Conservation (phyloP, 2,888 invertebrate genomes). For the Idaea straminata region DNA sequence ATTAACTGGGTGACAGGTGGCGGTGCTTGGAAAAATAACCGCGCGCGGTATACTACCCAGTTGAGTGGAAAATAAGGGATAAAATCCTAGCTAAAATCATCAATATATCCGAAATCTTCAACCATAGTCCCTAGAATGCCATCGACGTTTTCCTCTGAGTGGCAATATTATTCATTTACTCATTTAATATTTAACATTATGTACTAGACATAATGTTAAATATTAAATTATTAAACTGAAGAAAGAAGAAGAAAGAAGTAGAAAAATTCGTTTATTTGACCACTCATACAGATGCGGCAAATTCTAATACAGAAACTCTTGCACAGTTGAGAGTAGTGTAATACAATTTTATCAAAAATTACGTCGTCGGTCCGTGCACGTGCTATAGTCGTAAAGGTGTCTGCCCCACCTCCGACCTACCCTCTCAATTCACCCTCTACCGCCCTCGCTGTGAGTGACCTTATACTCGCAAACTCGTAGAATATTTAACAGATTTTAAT, state of each 20-base stretch:
- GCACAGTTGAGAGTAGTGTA: constrained; percentile 39
- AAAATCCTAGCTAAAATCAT: too few species aligned
- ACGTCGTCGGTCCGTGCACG: constrained; percentile 47
- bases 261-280: background rate
- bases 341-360: constrained; percentile 63
- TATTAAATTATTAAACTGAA: too few species aligned
- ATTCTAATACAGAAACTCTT: constrained; percentile 35
- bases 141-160: too few species aligned
- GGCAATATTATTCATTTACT: too few species aligned
- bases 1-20: too few species aligned
- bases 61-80: too few species aligned
- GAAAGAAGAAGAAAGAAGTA: background rate
- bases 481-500: constrained; percentile 49
- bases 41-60: too few species aligned
- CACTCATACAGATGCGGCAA: constrained; percentile 15
- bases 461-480: constrained; percentile 30
- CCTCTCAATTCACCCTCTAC: constrained; percentile 14
- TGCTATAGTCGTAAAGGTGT: constrained; percentile 60
- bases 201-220: too few species aligned
- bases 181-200: too few species aligned
- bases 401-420: constrained; percentile 32
- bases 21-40: too few species aligned
- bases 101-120: too few species aligned
- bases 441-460: constrained; percentile 22
- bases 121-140: too few species aligned